Percentiles rank a stretch among this genome's conserved stretches.
phyloP scores from a whole-genome alignment of 2,888 invertebrate genomes.

The Eremobia ochroleuca region DNA sequence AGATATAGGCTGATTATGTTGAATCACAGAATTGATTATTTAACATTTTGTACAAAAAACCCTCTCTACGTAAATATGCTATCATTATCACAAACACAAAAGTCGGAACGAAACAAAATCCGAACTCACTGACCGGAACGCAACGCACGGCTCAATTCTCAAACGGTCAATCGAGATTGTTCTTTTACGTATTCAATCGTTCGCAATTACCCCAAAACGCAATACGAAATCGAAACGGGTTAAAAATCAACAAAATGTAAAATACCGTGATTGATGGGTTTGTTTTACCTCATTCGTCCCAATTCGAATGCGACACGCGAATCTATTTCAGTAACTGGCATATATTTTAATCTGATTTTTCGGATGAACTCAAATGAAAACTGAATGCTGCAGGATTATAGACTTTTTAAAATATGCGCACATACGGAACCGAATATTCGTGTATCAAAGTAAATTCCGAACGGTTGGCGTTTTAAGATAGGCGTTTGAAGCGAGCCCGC shows the following conservation, averaged over 20 bases:
- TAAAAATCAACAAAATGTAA: conserved; percentile 67
- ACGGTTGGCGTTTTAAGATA: conserved; percentile 62
- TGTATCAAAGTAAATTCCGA: conserved; percentile 61
- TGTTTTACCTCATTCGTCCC: conserved; percentile 77
- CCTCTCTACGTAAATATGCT: not conserved
- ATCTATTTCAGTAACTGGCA: conserved; percentile 73
- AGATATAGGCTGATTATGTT: too few species aligned
- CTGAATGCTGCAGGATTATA: conserved; percentile 51
- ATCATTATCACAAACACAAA: not conserved
- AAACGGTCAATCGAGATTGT: conserved; percentile 50
- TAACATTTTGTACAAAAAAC: not conserved
- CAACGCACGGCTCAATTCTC: conserved; percentile 30
- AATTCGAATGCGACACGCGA: conserved; percentile 70
- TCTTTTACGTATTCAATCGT: conserved; percentile 58
- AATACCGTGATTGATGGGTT: conserved; percentile 75
- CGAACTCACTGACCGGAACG: conserved; percentile 17
- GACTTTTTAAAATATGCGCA: conserved; percentile 53
- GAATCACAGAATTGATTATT: not conserved
- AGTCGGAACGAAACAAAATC: conserved; percentile 18
- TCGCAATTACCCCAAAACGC: conserved; percentile 59
- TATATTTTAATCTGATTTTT: conserved; percentile 74
- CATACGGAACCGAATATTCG: conserved; percentile 42
- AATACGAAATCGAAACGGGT: conserved; percentile 61
- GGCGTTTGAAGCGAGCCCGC: conserved; percentile 60
- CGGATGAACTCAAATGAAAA: conserved; percentile 62